Conservation (phyloP, 1,140 invertebrate species). For the Anastrepha ludens region DNA sequence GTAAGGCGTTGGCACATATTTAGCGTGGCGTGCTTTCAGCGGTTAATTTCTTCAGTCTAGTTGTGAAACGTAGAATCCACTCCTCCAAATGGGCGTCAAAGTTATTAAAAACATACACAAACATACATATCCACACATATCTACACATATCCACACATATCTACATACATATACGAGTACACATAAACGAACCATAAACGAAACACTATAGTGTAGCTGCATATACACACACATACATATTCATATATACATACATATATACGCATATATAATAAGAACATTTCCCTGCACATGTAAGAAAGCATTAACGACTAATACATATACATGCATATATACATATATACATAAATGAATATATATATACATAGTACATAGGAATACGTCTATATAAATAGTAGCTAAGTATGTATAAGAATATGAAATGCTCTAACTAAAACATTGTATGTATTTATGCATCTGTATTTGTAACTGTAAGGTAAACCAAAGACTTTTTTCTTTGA, state of each 20-base stretch:
- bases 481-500: conserved; percentile 58
- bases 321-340: background rate
- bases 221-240: background rate
- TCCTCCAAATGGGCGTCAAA: too few species aligned
- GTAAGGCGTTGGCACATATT: too few species aligned
- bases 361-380: background rate
- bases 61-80: background rate
- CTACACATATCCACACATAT: background rate
- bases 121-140: background rate
- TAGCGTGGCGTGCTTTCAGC: background rate
- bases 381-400: conserved; percentile 13
- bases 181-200: background rate
- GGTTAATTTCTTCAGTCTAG: background rate
- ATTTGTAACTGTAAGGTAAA: conserved; percentile 54
- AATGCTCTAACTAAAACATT: conserved; percentile 26
- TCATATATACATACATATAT: background rate
- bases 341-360: background rate
- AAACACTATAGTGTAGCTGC: background rate
- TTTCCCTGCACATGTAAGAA: background rate
- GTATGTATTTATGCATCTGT: conserved; percentile 52
- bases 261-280: background rate
- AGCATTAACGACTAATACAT: conserved; percentile 4
- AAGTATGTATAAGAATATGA: background rate
- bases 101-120: background rate
- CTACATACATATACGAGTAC: background rate